Conservation (phyloP, 2,888 invertebrate species). For the Dysmachus trigonus region DNA sequence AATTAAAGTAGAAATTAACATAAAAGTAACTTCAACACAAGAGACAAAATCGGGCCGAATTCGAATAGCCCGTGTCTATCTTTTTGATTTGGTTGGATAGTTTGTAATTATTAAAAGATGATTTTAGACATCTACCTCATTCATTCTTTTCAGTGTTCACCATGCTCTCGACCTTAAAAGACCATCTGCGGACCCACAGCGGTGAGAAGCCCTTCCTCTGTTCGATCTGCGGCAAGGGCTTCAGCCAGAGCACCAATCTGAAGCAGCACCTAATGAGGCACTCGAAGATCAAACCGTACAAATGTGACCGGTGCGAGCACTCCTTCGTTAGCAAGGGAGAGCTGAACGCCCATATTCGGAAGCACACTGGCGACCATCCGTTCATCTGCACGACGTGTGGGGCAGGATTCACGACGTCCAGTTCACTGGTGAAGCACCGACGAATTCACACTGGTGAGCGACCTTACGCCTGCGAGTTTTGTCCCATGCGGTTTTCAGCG, state of each 20-base stretch:
- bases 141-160: constrained; percentile 64
- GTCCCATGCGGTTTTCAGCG: constrained; percentile 68
- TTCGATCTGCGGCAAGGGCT: constrained; percentile 69
- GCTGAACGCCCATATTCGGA: constrained; percentile 67
- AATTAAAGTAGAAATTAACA: no score
- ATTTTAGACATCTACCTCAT: no score
- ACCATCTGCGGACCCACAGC: constrained; percentile 69
- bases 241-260: constrained; percentile 71
- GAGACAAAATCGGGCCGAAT: no score
- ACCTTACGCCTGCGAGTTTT: constrained; percentile 70
- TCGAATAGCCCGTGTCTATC: no score
- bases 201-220: constrained; percentile 70
- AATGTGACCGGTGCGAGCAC: constrained; percentile 64
- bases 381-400: constrained; percentile 69
- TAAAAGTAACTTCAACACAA: no score
- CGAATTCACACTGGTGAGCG: constrained; percentile 70
- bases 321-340: constrained; percentile 66
- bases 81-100: no score
- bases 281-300: constrained; percentile 65
- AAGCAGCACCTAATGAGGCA: constrained; percentile 70
- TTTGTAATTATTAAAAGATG: no score
- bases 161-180: constrained; percentile 69
- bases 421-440: constrained; percentile 69
- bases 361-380: constrained; percentile 71
- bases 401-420: constrained; percentile 69